Conservation (phyloP, 2,888 invertebrate species). For the Shargacucullia verbasci region DNA sequence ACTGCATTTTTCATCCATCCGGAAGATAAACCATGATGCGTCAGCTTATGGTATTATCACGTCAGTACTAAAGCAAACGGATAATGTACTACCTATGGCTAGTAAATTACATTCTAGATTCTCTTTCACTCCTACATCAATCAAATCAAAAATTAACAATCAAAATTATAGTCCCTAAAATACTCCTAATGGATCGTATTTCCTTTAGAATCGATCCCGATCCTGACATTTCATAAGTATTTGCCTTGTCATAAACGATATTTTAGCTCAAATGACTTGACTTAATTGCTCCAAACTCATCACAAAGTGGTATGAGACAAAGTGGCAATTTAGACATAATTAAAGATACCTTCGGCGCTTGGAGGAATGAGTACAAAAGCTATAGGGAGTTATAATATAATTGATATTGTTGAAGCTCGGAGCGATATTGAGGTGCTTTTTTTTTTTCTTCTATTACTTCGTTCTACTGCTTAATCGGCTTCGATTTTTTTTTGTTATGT, state of each 20-base stretch:
- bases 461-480: too few species aligned
- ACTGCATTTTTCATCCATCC: too few species aligned
- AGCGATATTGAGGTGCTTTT: not conserved
- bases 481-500: too few species aligned
- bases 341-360: constrained; percentile 30
- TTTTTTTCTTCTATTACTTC: too few species aligned
- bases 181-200: not conserved
- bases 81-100: too few species aligned
- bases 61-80: too few species aligned
- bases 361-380: constrained; percentile 4
- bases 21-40: too few species aligned
- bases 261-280: constrained; percentile 30
- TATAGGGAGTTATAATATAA: constrained; percentile 1
- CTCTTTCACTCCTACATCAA: too few species aligned
- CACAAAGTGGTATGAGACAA: constrained; percentile 41
- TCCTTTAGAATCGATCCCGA: constrained; percentile 6
- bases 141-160: too few species aligned
- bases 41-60: too few species aligned
- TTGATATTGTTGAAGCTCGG: not conserved
- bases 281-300: constrained; percentile 44
- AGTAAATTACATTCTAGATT: too few species aligned
- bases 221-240: constrained; percentile 11
- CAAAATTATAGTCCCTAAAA: not conserved
- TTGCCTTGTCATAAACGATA: constrained; percentile 21
- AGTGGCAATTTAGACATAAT: constrained; percentile 56